Evolutionary conservation across 2,888 invertebrate species (phyloP).

Genomic region (Timema podura): DNA sequence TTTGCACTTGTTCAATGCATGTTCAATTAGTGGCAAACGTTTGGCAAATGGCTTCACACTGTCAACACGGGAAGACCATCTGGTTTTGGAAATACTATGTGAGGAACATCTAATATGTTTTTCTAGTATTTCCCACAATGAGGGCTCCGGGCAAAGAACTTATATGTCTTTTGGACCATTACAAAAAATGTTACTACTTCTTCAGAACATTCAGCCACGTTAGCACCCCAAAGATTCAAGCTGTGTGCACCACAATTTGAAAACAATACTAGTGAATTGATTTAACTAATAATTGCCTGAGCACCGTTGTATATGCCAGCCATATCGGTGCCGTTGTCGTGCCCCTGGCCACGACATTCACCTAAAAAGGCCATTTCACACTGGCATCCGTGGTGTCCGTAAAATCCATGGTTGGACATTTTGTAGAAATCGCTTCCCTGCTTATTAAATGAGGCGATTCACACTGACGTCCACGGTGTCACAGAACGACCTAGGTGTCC

Average conservation of each 20-base stretch:
- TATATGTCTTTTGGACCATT: constrained; percentile 8
- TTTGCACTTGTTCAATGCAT: neutral
- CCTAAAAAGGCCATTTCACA: neutral
- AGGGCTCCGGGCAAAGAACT: constrained; percentile 1
- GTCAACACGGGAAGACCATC: neutral
- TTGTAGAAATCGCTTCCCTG: neutral
- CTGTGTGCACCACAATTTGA: constrained; percentile 10
- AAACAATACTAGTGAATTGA: constrained; percentile 10
- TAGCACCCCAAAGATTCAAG: constrained; percentile 11
- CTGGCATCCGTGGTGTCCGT: too few relatives aligned
- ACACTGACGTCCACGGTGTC: too few relatives aligned
- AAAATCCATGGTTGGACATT: too few relatives aligned
- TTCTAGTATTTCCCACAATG: constrained; percentile 1
- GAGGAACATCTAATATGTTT: neutral
- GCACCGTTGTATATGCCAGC: constrained; percentile 7
- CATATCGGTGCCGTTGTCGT: constrained; percentile 1
- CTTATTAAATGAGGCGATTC: too few relatives aligned
- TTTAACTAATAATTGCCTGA: neutral
- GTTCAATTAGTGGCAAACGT: neutral
- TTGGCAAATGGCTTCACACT: neutral
- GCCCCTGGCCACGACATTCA: neutral
- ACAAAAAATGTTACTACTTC: neutral
- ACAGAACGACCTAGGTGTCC: too few relatives aligned
- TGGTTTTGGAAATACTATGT: neutral
- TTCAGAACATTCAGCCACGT: constrained; percentile 1